Conservation (phyloP, 2,888 invertebrate genomes). For the Bellardia pandia region DNA sequence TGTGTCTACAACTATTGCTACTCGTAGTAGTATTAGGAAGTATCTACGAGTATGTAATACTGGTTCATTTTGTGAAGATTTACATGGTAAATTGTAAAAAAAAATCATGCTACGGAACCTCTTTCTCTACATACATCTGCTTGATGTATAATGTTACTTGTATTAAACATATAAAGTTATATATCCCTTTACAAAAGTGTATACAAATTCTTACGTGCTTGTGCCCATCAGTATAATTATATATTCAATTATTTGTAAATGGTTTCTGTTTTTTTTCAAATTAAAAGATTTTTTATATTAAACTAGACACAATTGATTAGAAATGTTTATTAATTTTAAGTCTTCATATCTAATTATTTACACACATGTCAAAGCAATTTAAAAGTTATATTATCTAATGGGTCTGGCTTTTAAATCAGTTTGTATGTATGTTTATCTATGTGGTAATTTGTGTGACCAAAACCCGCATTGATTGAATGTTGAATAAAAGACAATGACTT, state of each 20-base stretch:
- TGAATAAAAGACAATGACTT: constrained; percentile 42
- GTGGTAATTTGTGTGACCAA: constrained; percentile 43
- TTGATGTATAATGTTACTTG: background rate
- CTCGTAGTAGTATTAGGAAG: background rate
- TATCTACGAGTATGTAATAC: background rate
- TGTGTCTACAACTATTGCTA: background rate
- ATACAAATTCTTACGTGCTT: no score
- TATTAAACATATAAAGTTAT: background rate
- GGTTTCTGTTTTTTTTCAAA: no score
- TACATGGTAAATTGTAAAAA: background rate
- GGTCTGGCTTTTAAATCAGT: constrained; percentile 50
- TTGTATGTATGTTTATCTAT: constrained; percentile 23
- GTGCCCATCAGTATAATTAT: no score
- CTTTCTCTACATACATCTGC: no score
- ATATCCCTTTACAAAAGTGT: background rate
- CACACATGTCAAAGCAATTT: background rate
- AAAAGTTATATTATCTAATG: constrained; percentile 53
- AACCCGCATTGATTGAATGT: constrained; percentile 58
- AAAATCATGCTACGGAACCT: background rate
- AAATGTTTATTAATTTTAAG: background rate
- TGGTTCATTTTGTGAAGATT: constrained; percentile 15
- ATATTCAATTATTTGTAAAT: no score
- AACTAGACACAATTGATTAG: background rate
- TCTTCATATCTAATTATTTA: constrained; percentile 2
- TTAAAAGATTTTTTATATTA: no score